These are phyloP conservation scores for Phaonia tiefii DNA, from an alignment of 2,888 invertebrate genomes.

Conservation along the genomic window DNA sequence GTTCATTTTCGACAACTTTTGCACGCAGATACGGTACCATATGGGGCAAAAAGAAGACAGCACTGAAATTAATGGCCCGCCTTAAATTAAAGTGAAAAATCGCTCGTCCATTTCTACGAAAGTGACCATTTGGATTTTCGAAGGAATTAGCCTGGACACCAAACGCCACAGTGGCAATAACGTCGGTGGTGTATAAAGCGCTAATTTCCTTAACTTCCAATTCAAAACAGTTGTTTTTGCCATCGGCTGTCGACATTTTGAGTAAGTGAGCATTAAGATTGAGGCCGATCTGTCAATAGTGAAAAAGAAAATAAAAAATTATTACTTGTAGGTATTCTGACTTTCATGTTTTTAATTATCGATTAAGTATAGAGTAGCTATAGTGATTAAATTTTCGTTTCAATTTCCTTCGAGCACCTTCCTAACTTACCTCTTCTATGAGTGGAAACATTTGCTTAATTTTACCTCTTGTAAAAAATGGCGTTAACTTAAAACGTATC, in stretches of 20 bases:
- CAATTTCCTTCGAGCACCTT: too few relatives aligned
- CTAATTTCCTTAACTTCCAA: constrained; percentile 78
- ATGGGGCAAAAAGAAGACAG: constrained; percentile 80
- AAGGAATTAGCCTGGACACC: constrained; percentile 81
- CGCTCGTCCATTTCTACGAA: constrained; percentile 79
- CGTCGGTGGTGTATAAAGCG: constrained; percentile 79
- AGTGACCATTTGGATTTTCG: constrained; percentile 79
- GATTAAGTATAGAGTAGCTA: too few relatives aligned
- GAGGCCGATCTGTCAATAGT: constrained; percentile 71
- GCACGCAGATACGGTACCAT: constrained; percentile 76
- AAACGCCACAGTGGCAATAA: constrained; percentile 81
- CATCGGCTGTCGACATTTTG: constrained; percentile 67
- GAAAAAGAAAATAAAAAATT: too few relatives aligned
- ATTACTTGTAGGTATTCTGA: too few relatives aligned
- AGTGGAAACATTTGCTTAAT: constrained; percentile 78
- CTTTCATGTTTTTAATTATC: too few relatives aligned
- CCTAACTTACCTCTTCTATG: constrained; percentile 73
- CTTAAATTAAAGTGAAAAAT: constrained; percentile 77
- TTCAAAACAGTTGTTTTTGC: constrained; percentile 66
- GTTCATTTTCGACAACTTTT: constrained; percentile 77
- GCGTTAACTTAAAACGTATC: constrained; percentile 80
- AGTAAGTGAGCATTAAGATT: constrained; percentile 74
- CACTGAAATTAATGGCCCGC: constrained; percentile 77
- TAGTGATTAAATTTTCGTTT: too few relatives aligned
- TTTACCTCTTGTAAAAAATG: constrained; percentile 80